Evolutionary conservation across 2,888 invertebrate species (phyloP).

Genomic region (Glaucopsyche alexis): DNA sequence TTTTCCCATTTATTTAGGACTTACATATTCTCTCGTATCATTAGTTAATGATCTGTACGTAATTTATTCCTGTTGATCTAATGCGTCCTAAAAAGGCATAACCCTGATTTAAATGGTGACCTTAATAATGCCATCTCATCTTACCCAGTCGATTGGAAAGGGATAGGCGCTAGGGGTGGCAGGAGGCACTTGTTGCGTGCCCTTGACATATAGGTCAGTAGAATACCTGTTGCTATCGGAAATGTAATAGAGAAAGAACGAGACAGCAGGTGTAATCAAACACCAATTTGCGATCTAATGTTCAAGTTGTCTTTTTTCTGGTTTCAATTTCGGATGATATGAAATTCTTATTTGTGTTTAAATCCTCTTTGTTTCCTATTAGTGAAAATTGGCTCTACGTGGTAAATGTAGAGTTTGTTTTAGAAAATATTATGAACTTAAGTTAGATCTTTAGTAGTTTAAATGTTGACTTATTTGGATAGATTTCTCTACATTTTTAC

Average conservation of each 20-base stretch:
- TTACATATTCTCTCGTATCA: not conserved
- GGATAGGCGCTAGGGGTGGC: conserved; percentile 32
- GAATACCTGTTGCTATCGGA: conserved; percentile 43
- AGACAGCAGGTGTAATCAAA: conserved; percentile 9
- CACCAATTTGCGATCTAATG: not conserved
- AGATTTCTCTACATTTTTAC: not conserved
- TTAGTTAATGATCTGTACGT: conserved; percentile 3
- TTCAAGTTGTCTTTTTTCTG: not conserved
- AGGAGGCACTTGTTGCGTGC: conserved; percentile 45
- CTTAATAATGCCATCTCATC: conserved; percentile 28
- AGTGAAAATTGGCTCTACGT: not conserved
- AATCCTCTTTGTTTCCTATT: not conserved
- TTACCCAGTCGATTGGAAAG: conserved; percentile 23
- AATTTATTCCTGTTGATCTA: conserved; percentile 18
- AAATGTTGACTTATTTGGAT: too few species aligned
- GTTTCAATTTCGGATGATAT: conserved; percentile 6
- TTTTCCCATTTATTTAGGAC: too few species aligned
- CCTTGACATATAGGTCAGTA: conserved; percentile 43
- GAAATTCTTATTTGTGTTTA: not conserved
- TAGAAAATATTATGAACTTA: not conserved
- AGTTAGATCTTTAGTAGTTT: too few species aligned
- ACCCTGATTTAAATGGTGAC: not conserved
- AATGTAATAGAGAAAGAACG: conserved; percentile 22
- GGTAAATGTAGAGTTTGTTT: not conserved
- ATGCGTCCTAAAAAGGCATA: conserved; percentile 12